phyloP scores from a whole-genome alignment of 1,140 invertebrate genomes.

The Drosophila asahinai region DNA sequence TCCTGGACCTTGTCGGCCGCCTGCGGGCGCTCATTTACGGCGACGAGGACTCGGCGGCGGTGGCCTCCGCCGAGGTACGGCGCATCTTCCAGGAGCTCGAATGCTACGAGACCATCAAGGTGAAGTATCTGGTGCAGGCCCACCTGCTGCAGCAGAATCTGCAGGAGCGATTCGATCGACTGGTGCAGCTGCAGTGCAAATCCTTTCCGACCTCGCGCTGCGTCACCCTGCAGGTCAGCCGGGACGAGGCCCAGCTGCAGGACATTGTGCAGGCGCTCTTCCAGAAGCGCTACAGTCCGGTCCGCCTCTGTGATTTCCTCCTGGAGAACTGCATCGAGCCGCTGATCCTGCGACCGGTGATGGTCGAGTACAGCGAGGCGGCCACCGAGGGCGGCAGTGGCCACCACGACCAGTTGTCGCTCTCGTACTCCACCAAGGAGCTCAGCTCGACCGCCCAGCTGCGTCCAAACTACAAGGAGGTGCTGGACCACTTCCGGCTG shows the following conservation, averaged over 20 bases:
- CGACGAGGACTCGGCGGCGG: conserved; percentile 18
- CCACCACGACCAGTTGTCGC: conserved; percentile 49
- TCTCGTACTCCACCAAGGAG: conserved; percentile 77
- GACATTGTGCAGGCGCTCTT: conserved; percentile 78
- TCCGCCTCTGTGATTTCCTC: conserved; percentile 70
- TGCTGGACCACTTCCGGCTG: conserved; percentile 87
- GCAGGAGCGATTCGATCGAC: conserved; percentile 70
- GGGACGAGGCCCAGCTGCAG: conserved; percentile 68
- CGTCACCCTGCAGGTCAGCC: conserved; percentile 73
- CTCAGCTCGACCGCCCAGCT: conserved; percentile 21
- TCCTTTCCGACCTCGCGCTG: conserved; percentile 74
- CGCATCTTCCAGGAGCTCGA: conserved; percentile 70
- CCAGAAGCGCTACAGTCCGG: conserved; percentile 75
- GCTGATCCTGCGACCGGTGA: conserved; percentile 74
- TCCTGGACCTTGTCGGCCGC: conserved; percentile 65
- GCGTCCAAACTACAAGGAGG: conserved; percentile 86
- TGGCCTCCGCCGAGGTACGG: conserved; percentile 52
- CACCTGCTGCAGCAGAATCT: conserved; percentile 77
- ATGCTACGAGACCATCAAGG: conserved; percentile 77
- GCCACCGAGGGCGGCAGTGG: conserved; percentile 9
- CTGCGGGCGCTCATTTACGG: conserved; percentile 67
- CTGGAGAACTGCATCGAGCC: conserved; percentile 80
- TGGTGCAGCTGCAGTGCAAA: conserved; percentile 78
- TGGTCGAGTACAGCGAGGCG: conserved; percentile 61
- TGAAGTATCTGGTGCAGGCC: conserved; percentile 73